Evolutionary conservation across 2,797 vertebrate genomes (phyloP).

Genomic region (Phyllotis vaccarum): DNA sequence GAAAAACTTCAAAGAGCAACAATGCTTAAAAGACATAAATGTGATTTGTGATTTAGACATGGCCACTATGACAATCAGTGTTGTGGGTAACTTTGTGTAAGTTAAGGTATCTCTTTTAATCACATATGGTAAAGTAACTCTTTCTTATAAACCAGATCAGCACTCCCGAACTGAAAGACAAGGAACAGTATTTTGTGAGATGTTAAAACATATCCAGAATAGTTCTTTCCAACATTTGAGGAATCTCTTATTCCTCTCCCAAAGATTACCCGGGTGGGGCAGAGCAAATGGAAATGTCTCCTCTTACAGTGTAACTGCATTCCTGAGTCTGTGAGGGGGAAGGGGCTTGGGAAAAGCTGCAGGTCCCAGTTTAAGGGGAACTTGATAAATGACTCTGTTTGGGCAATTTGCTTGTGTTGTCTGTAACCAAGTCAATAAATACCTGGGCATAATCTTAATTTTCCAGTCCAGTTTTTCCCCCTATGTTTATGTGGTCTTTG

Average conservation of each 20-base stretch:
- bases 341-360: neutral
- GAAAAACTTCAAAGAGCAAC: neutral
- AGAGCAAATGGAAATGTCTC: neutral
- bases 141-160: constrained; percentile 13
- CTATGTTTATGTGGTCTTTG: neutral
- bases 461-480: neutral
- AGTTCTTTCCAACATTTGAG: neutral
- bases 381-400: neutral
- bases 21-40: neutral
- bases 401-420: neutral
- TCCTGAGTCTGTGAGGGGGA: neutral
- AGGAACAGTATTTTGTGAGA: constrained; percentile 29
- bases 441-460: neutral
- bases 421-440: neutral
- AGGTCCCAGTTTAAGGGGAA: neutral
- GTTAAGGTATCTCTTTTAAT: constrained; percentile 20
- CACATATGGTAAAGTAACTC: neutral
- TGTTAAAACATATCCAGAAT: neutral
- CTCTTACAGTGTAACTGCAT: neutral
- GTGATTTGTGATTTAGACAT: neutral
- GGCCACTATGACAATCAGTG: neutral
- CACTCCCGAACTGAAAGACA: constrained; percentile 21
- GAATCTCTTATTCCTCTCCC: neutral
- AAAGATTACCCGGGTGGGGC: neutral
- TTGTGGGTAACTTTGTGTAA: constrained; percentile 4